Base-by-base conservation (phyloP, 2,113 vertebrate genomes). In the Phycodurus eques region DNA sequence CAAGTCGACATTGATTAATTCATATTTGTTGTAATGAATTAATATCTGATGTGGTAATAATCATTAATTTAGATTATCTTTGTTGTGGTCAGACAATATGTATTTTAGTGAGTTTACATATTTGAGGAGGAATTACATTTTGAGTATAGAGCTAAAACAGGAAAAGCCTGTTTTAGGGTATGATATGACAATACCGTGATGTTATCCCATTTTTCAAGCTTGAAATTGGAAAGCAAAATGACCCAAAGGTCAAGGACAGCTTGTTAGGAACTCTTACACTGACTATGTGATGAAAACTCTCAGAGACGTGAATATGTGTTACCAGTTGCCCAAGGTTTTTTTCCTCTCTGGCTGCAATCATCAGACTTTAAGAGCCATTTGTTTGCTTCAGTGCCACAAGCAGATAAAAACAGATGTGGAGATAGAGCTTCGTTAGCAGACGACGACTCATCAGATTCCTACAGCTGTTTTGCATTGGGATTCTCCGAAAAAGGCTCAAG, bases 401-500 rank as follows among this genome's bases (percentile, higher is more conserved):
- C 53, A 56, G 53, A 56, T 56, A 87, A 86, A 87, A 88, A 77
- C 85, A 90, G 84, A 88, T 87, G 83, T 86, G 71, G 17, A 63
- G 81, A 84, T 87, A 12, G 19, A 63, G 19, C 80, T 90, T 84
- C 82, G 77, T 85, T 86, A 83, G 75, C 75, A 88, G 76, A 89
- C n/a, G 75, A 71, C 79, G 63, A 86, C 79, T 82, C 84, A 85
- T 89, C 85, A 84, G 80, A 88, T 88, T 90, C 83, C 79, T 85
- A 80, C 89, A 91, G 87, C 83, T 91, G 89, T 81, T 89, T 80
- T 81, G 63, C 47, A 86, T 91, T 85, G 87, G 33, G 70, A 74
- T 80, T 80, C 71, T 27, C 54, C 17, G 12, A 67, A 81, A 83
- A 82, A 77, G 2, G 9, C 68, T 69, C 66, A 43, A 76, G 77